Conservation (phyloP, 2,797 vertebrate genomes). For the Ispidina lecontei region DNA sequence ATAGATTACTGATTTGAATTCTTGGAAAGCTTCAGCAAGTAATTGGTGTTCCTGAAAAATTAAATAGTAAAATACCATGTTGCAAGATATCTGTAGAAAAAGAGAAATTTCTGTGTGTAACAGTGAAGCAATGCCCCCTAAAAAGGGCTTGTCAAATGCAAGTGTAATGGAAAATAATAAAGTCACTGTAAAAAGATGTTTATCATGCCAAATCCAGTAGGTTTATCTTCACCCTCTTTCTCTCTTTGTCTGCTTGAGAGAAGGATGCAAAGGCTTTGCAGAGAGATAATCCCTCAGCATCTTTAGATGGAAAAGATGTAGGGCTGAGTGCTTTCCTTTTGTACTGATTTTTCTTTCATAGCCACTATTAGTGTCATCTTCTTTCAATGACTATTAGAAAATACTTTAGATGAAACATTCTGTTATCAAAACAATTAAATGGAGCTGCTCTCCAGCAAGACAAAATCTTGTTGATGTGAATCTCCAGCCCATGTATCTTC, state of each 20-base stretch:
- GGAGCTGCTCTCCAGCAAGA: conserved; percentile 24
- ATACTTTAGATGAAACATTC: neutral
- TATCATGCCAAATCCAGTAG: conserved; percentile 27
- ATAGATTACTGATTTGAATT: neutral
- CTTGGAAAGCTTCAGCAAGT: neutral
- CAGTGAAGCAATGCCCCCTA: neutral
- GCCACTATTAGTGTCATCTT: conserved; percentile 40
- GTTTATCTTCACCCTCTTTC: conserved; percentile 48
- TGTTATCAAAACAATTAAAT: conserved; percentile 32
- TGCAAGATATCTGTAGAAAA: neutral
- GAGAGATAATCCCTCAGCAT: conserved; percentile 61
- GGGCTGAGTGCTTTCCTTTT: conserved; percentile 37
- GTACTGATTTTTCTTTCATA: conserved; percentile 19
- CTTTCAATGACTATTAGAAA: neutral
- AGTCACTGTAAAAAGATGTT: conserved; percentile 28
- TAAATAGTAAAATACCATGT: neutral
- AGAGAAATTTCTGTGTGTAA: neutral
- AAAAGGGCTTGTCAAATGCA: neutral
- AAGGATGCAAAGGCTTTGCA: conserved; percentile 46
- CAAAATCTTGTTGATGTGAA: neutral
- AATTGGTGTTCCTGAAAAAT: neutral
- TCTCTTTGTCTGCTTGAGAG: conserved; percentile 5
- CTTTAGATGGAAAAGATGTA: conserved; percentile 58
- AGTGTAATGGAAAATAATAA: neutral
- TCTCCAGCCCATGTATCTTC: neutral